Percentiles rank a stretch among this genome's conserved stretches.
phyloP scores from a whole-genome alignment of 2,888 invertebrate species.

The Apamea epomidion region DNA sequence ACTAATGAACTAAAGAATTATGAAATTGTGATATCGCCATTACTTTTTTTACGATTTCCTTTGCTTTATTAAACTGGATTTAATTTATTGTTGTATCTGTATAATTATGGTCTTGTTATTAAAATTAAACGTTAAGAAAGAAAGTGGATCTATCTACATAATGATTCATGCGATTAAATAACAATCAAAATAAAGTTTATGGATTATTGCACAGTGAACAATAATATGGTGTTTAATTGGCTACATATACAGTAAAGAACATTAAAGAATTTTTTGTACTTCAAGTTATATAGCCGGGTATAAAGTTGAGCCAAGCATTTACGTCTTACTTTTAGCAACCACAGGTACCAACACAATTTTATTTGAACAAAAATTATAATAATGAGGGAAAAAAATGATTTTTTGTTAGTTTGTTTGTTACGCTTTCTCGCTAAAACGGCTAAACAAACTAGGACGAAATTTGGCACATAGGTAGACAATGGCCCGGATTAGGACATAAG shows the following conservation, averaged over 20 bases:
- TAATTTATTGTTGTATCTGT: conserved; percentile 31
- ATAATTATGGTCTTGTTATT: conserved; percentile 20
- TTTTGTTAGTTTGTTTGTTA: background rate
- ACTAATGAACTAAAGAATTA: conserved; percentile 61
- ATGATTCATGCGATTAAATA: background rate
- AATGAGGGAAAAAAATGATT: no score
- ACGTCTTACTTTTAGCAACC: background rate
- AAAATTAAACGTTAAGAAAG: conserved; percentile 20
- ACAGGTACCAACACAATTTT: background rate
- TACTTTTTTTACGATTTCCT: conserved; percentile 58
- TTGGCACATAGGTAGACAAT: background rate
- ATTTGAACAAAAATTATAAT: no score
- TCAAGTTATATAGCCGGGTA: background rate
- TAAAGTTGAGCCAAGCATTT: background rate
- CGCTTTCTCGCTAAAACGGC: background rate
- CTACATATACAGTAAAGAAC: background rate
- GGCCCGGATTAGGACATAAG: background rate
- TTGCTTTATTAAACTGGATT: conserved; percentile 49
- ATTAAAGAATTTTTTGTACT: background rate
- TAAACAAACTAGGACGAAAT: background rate
- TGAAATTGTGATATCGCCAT: conserved; percentile 53
- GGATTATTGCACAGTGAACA: background rate
- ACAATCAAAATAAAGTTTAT: conserved; percentile 18
- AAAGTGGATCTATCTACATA: conserved; percentile 7
- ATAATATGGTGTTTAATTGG: conserved; percentile 1